Percentiles rank a stretch among this genome's conserved stretches.
These are phyloP conservation scores for Anolis apletophallus DNA, from an alignment of 2,797 vertebrate genomes.

Conservation along the genomic window DNA sequence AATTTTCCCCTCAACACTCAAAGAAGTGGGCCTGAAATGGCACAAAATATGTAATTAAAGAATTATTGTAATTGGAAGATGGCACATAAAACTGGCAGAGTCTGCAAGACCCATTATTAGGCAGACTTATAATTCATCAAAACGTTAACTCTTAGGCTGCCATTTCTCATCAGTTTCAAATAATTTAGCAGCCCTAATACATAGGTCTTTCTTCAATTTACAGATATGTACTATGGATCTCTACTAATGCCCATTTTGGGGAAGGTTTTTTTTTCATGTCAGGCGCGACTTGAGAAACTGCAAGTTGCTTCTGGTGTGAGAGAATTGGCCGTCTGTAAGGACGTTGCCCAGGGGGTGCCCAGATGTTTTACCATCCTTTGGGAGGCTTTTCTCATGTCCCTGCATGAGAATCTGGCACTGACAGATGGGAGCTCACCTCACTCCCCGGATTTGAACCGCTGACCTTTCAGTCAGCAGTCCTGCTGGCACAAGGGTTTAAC, in stretches of 20 bases:
- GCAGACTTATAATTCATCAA: background rate
- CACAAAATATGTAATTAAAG: background rate
- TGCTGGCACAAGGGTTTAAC: no score
- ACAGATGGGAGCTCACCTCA: no score
- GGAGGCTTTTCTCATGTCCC: no score
- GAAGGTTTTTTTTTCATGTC: no score
- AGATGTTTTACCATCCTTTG: no score
- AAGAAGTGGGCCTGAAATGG: background rate
- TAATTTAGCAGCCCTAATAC: background rate
- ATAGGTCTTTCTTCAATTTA: background rate
- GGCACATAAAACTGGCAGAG: background rate
- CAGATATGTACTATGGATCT: background rate
- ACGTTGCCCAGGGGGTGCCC: no score
- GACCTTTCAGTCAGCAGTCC: no score
- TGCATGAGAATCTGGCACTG: no score
- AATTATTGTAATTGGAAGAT: background rate
- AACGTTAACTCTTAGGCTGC: background rate
- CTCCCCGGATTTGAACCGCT: no score
- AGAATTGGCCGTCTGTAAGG: no score
- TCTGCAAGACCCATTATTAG: background rate
- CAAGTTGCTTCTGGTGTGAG: no score
- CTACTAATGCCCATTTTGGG: background rate
- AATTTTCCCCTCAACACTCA: background rate
- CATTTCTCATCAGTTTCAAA: background rate
- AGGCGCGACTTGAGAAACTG: no score